phyloP scores from a whole-genome alignment of 2,113 vertebrate species.

The Montifringilla adamsi region DNA sequence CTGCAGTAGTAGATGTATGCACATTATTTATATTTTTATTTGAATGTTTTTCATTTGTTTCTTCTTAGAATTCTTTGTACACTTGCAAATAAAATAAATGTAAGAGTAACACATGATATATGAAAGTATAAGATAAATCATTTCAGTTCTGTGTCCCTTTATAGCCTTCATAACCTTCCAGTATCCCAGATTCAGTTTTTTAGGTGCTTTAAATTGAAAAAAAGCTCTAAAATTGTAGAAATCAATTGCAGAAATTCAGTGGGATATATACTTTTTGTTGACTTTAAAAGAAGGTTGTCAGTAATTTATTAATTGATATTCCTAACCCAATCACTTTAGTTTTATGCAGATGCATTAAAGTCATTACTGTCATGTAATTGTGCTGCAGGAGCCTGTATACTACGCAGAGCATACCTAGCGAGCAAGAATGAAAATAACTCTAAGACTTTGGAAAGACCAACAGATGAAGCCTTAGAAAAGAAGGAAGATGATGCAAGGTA shows the following conservation, averaged over 20 bases:
- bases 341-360: not conserved
- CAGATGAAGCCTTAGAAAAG: slow-evolving; percentile 59
- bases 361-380: slow-evolving; percentile 4
- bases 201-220: not conserved
- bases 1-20: not conserved
- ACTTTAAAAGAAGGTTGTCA: not conserved
- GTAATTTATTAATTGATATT: not conserved
- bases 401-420: slow-evolving; percentile 62
- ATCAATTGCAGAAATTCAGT: not conserved
- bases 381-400: slow-evolving; percentile 68
- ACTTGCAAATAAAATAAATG: not conserved
- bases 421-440: slow-evolving; percentile 72
- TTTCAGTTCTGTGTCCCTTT: not conserved
- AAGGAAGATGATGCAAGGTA: slow-evolving; percentile 64
- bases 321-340: not conserved
- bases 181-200: not conserved
- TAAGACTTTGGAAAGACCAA: slow-evolving; percentile 68
- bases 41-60: not conserved
- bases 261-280: not conserved
- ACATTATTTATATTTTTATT: not conserved
- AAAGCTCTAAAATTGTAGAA: not conserved
- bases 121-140: not conserved
- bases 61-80: not conserved
- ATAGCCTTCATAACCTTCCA: not conserved
- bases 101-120: not conserved